Evolutionary conservation across 2,113 vertebrate genomes (phyloP).

Genomic region (Furnarius figulus): DNA sequence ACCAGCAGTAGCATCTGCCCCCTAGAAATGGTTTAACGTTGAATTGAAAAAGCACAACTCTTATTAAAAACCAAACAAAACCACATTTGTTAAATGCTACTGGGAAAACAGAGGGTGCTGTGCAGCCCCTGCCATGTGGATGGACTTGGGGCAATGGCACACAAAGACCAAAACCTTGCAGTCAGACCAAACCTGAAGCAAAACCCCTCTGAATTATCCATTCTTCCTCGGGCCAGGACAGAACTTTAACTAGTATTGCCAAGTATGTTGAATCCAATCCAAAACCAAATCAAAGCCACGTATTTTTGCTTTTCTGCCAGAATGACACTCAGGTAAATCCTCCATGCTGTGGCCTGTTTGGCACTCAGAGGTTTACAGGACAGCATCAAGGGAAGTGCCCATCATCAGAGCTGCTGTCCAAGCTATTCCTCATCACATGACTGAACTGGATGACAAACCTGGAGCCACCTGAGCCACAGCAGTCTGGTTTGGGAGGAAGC

Average conservation of each 20-base stretch:
- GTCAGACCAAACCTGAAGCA: neutral
- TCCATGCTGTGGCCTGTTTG: neutral
- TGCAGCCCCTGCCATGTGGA: neutral
- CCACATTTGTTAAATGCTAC: neutral
- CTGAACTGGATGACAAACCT: neutral
- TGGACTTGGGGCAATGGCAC: neutral
- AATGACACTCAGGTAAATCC: neutral
- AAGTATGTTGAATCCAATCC: neutral
- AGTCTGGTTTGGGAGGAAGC: neutral
- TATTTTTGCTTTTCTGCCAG: neutral
- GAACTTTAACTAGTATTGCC: neutral
- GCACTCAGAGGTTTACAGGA: neutral
- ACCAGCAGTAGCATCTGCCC: neutral
- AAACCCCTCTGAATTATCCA: neutral
- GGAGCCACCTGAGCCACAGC: neutral
- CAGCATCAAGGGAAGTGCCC: neutral
- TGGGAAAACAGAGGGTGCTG: neutral
- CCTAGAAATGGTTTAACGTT: neutral
- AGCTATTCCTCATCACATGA: rapidly evolving
- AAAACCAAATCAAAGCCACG: neutral
- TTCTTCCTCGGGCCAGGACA: neutral
- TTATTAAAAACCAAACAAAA: neutral
- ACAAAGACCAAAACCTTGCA: neutral
- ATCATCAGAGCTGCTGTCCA: neutral
- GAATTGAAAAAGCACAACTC: neutral